Conservation (phyloP, 2,113 vertebrate genomes). For the Protomyctophum bolini region DNA sequence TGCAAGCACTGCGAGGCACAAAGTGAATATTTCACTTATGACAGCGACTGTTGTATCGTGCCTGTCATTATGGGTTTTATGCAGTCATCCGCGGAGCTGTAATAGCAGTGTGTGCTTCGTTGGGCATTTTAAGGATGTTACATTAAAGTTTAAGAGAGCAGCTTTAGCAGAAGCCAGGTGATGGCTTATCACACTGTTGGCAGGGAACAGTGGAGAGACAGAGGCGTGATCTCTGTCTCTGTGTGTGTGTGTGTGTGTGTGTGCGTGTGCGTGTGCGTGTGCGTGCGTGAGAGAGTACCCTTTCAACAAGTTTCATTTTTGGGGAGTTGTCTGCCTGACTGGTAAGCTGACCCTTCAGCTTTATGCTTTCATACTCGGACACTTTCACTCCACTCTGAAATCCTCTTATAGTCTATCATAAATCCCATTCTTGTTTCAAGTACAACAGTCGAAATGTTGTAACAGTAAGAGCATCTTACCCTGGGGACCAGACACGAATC, state of each 20-base stretch:
- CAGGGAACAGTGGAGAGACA: slow-evolving; percentile 62
- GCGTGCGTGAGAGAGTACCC: too few species aligned
- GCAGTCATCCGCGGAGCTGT: slow-evolving; percentile 34
- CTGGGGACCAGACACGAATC: too few species aligned
- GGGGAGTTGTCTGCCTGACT: too few species aligned
- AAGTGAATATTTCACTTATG: slow-evolving; percentile 54
- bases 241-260: slow-evolving; percentile 33
- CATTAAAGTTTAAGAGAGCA: slow-evolving; percentile 59
- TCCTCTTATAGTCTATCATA: too few species aligned
- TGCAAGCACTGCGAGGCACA: slow-evolving; percentile 29
- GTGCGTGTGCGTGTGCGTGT: slow-evolving; percentile 11
- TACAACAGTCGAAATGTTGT: too few species aligned
- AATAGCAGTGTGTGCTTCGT: slow-evolving; percentile 28
- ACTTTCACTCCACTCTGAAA: too few species aligned
- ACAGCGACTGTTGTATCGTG: slow-evolving; percentile 20
- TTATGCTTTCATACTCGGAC: too few species aligned
- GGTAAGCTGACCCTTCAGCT: too few species aligned
- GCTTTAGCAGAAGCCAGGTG: slow-evolving; percentile 50
- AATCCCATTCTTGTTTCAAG: too few species aligned
- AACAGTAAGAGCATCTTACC: too few species aligned
- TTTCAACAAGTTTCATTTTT: too few species aligned
- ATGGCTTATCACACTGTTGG: slow-evolving; percentile 67
- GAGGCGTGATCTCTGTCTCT: slow-evolving; percentile 69
- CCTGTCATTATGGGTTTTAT: slow-evolving; percentile 25
- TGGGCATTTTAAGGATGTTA: slow-evolving; percentile 45